Percentiles rank a stretch among this genome's conserved stretches.
These are phyloP conservation scores for Drosophila sproati DNA, from an alignment of 1,140 invertebrate species.

Conservation along the genomic window DNA sequence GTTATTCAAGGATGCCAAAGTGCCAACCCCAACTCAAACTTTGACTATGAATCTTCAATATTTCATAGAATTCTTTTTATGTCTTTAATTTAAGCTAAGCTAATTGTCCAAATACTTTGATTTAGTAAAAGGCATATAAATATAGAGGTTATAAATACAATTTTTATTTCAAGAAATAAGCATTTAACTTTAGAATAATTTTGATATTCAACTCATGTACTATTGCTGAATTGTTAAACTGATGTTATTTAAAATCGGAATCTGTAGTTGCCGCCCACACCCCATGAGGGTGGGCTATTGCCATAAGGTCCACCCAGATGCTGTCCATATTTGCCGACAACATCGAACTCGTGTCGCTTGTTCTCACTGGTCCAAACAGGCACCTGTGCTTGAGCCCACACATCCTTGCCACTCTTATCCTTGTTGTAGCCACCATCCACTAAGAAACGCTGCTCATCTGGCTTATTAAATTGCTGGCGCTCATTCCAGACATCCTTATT, in stretches of 20 bases:
- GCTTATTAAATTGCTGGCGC: slow-evolving; percentile 1
- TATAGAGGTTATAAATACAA: background rate
- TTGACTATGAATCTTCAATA: slow-evolving; percentile 2
- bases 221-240: background rate
- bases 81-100: background rate
- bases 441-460: slow-evolving; percentile 37
- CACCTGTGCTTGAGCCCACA: slow-evolving; percentile 32
- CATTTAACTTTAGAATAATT: background rate
- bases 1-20: slow-evolving; percentile 52
- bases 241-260: slow-evolving; percentile 29
- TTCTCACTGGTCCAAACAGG: slow-evolving; percentile 67
- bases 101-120: background rate
- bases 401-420: slow-evolving; percentile 53
- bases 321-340: slow-evolving; percentile 56
- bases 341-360: slow-evolving; percentile 56
- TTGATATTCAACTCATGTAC: background rate
- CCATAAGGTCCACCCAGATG: slow-evolving; percentile 63
- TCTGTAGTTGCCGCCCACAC: slow-evolving; percentile 36
- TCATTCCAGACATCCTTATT: slow-evolving; percentile 11
- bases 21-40: slow-evolving; percentile 2
- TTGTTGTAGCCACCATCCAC: slow-evolving; percentile 22
- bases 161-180: slow-evolving; percentile 8
- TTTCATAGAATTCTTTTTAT: background rate
- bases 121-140: background rate
- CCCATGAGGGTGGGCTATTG: slow-evolving; percentile 38